Evolutionary conservation across 1,140 invertebrate genomes (phyloP), one percentile per base, ranked within the genome.

Genomic region (Coptotermes formosanus): DNA sequence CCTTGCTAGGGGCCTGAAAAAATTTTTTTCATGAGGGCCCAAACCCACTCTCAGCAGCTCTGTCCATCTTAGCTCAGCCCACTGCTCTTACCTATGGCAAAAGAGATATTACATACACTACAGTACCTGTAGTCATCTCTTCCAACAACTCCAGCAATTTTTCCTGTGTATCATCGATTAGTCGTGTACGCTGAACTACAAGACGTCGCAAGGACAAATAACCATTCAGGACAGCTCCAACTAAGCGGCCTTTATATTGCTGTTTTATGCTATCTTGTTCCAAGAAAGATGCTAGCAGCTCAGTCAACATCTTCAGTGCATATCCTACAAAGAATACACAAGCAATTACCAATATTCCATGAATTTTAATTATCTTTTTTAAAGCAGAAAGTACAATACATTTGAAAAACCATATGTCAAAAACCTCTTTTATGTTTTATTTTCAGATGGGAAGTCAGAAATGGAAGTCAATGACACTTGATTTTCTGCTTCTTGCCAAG

Each of bases 111-210:
- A 43, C 6, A 82, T 30, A 14, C 16, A 48, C 14, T 44, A 84
- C 44, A 48, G 30, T 89, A 95, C 96, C 96, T 55, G 96, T 97
- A 2, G 98, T 99, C 95, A 99, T 98, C 90, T 99, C 97, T 92
- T 99, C 98, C 8, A 99, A 91, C 86, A 99, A 92, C 90, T 98
- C 97, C 0, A 99, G 92, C 21, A 99, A 91, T 89, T 98, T 98
- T 90, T 99, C 97, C 91, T 99, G 98, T 3, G 98, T 98, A 90
- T 99, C 98, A 91, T 99, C 98, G 82, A 99, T 98, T 44, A 98
- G 93, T 86, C 98, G 94, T 0, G 98, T 99, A 86, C 98, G 92
- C 91, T 99, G 98, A 83, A 99, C 97, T 23, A 99, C 97, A 11
- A 99, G 92, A 87, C 97, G 94, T 38, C 97, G 92, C 83, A 99